These are phyloP conservation scores for Chesias legatella DNA, from an alignment of 2,888 invertebrate species.

Conservation along the genomic window DNA sequence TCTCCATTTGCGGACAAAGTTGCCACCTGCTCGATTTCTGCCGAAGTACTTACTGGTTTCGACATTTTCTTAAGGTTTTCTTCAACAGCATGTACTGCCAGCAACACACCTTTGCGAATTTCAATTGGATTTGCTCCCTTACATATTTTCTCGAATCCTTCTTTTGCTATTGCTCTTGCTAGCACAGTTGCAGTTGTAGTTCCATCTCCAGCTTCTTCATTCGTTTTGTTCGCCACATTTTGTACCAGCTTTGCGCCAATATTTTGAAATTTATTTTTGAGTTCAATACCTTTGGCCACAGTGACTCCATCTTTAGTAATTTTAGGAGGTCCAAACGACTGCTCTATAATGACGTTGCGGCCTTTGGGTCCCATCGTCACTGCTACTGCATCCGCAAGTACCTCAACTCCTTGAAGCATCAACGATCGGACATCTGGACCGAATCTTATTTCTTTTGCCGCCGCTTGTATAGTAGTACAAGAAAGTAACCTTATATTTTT, in stretches of 20 bases:
- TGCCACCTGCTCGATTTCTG: slow-evolving; percentile 99
- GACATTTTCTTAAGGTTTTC: slow-evolving; percentile 92
- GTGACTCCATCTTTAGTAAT: slow-evolving; percentile 99
- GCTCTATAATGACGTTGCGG: slow-evolving; percentile 98
- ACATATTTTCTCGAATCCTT: slow-evolving; percentile 98
- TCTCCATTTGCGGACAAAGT: slow-evolving; percentile 99
- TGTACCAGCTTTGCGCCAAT: slow-evolving; percentile 98
- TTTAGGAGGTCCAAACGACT: slow-evolving; percentile 98
- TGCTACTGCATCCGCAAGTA: slow-evolving; percentile 98
- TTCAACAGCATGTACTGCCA: slow-evolving; percentile 96
- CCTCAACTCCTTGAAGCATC: slow-evolving; percentile 98
- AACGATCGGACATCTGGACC: slow-evolving; percentile 96
- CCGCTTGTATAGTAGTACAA: slow-evolving; percentile 65
- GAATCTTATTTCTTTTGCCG: slow-evolving; percentile 97
- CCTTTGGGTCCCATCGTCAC: slow-evolving; percentile 99
- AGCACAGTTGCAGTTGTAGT: slow-evolving; percentile 99
- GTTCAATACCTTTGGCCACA: slow-evolving; percentile 97
- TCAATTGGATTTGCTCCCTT: slow-evolving; percentile 98
- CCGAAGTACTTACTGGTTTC: slow-evolving; percentile 94
- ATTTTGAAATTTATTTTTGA: slow-evolving; percentile 99
- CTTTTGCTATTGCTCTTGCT: slow-evolving; percentile 98
- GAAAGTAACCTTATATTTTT: slow-evolving; percentile 25
- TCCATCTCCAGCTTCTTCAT: slow-evolving; percentile 99
- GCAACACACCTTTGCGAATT: slow-evolving; percentile 93
- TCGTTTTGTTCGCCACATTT: slow-evolving; percentile 99